A percentile compares a stretch with the other conserved stretches of the same genome.
Conservation (phyloP, 1,140 invertebrate species). For the Diabrotica undecimpunctata region DNA sequence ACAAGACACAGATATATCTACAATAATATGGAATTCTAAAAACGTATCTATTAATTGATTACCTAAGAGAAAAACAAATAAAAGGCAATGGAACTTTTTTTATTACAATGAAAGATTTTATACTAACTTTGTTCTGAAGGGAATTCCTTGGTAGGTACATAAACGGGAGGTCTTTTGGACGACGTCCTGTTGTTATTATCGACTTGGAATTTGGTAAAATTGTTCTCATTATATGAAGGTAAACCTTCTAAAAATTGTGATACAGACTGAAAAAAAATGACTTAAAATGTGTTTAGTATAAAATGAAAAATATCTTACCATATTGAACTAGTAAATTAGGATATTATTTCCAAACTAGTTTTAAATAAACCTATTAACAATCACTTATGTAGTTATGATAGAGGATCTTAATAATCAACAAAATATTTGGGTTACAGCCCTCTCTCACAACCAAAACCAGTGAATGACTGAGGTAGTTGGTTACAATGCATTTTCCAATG, state of each 20-base stretch:
- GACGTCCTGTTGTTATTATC: conserved; percentile 79
- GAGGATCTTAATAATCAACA: too few relatives aligned
- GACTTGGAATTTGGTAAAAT: conserved; percentile 85
- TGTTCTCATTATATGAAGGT: conserved; percentile 85
- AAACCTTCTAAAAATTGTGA: conserved; percentile 87
- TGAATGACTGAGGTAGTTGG: too few relatives aligned
- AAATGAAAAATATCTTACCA: neutral
- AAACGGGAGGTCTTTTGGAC: conserved; percentile 83
- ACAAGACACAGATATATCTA: too few relatives aligned
- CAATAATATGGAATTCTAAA: too few relatives aligned
- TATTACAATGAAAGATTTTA: neutral
- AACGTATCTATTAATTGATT: conserved; percentile 4
- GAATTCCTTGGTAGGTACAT: conserved; percentile 84
- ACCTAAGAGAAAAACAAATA: conserved; percentile 10
- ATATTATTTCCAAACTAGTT: too few relatives aligned
- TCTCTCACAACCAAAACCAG: too few relatives aligned
- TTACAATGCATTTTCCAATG: too few relatives aligned
- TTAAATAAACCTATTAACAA: too few relatives aligned
- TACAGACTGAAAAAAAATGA: conserved; percentile 56
- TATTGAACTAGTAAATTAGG: neutral
- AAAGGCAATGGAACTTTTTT: conserved; percentile 12
- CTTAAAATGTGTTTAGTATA: neutral
- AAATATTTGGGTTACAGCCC: too few relatives aligned
- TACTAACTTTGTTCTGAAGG: conserved; percentile 81
- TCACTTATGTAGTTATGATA: too few relatives aligned